Percentiles rank a stretch among this genome's conserved stretches.
Conservation (phyloP, 2,797 vertebrate species). For the Numenius phaeopus region DNA sequence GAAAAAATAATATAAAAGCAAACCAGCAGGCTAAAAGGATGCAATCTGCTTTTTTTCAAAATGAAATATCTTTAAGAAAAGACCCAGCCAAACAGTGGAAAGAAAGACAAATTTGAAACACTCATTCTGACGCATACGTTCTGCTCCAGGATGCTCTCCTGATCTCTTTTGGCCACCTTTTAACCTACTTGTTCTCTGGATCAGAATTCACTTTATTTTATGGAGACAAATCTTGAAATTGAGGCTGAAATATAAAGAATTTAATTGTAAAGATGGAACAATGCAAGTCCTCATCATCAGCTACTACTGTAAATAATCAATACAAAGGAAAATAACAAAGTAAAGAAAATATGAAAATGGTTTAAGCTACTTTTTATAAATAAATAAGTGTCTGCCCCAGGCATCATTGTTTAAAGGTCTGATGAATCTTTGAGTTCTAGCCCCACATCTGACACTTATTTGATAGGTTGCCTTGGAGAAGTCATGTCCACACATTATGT, state of each 20-base stretch:
- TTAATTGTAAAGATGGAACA: background rate
- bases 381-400: background rate
- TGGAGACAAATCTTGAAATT: background rate
- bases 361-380: background rate
- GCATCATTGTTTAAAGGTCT: background rate
- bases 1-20: background rate
- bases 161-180: background rate
- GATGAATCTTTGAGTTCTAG: background rate
- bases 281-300: background rate
- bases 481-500: background rate
- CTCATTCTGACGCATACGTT: background rate
- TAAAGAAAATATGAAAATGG: background rate
- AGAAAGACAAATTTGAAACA: background rate
- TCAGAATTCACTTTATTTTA: background rate
- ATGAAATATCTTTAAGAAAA: background rate
- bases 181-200: background rate
- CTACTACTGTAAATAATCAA: background rate
- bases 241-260: background rate
- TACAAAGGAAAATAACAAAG: background rate
- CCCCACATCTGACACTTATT: background rate
- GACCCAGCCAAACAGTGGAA: background rate
- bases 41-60: background rate
- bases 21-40: background rate
- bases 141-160: background rate
- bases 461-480: slow-evolving; percentile 19